These are phyloP conservation scores for Ptychobarbus kaznakovi DNA, from an alignment of 2,797 vertebrate species.

Conservation along the genomic window DNA sequence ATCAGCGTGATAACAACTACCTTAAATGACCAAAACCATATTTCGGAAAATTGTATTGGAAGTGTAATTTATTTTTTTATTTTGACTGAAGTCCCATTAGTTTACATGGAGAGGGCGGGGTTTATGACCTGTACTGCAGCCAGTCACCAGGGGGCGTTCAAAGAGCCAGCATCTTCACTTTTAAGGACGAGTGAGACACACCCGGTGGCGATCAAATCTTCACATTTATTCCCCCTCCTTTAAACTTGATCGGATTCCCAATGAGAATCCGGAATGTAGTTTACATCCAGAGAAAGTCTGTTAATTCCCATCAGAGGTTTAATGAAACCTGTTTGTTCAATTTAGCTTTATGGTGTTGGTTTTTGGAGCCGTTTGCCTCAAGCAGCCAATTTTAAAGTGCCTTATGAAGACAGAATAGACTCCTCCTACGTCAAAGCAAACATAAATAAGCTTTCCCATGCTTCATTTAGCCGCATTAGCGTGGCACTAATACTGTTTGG, in stretches of 20 bases:
- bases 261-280: conserved; percentile 15
- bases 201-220: neutral
- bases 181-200: too few species aligned
- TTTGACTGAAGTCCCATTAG: too few species aligned
- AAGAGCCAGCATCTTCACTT: too few species aligned
- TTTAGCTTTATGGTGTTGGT: conserved; percentile 53
- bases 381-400: conserved; percentile 46
- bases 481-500: conserved; percentile 44
- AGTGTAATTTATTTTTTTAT: too few species aligned
- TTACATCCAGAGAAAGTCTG: conserved; percentile 20
- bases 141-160: too few species aligned
- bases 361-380: conserved; percentile 41
- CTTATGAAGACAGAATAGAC: conserved; percentile 47
- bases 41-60: too few species aligned
- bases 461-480: conserved; percentile 56
- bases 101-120: too few species aligned
- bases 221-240: neutral
- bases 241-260: conserved; percentile 32
- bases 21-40: too few species aligned
- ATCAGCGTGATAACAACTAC: too few species aligned
- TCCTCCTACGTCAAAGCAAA: conserved; percentile 41
- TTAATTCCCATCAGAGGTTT: conserved; percentile 50
- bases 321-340: conserved; percentile 56
- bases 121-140: too few species aligned
- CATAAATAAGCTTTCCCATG: conserved; percentile 48